Conservation (phyloP, 2,888 invertebrate genomes). For the Nomada fabriciana region DNA sequence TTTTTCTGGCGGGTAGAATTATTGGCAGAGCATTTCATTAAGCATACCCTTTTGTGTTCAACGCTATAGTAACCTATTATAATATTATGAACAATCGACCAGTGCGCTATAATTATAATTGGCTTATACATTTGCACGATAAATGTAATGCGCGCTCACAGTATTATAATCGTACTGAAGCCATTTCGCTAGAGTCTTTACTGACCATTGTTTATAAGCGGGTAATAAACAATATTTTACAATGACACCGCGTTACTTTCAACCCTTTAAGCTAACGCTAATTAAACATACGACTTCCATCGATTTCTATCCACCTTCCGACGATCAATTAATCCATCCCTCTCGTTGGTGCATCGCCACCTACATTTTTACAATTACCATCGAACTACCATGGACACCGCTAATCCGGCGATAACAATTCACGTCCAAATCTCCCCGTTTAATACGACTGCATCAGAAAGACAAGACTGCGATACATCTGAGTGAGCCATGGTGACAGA, state of each 20-base stretch:
- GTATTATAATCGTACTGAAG: conserved; percentile 60
- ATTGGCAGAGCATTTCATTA: conserved; percentile 46
- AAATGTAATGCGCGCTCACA: conserved; percentile 68
- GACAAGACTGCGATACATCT: neutral
- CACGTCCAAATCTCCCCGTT: neutral
- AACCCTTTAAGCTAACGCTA: conserved; percentile 39
- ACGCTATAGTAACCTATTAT: conserved; percentile 57
- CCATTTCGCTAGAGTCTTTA: conserved; percentile 62
- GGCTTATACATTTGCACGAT: conserved; percentile 69
- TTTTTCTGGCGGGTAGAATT: conserved; percentile 31
- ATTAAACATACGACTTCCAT: conserved; percentile 41
- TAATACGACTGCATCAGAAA: neutral
- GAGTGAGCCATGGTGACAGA: no score
- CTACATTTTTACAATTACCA: no score
- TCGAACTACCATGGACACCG: no score
- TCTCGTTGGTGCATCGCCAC: no score
- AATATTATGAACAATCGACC: conserved; percentile 66
- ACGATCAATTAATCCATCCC: conserved; percentile 13
- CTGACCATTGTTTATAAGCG: conserved; percentile 75
- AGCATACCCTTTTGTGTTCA: conserved; percentile 35
- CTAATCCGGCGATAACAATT: neutral
- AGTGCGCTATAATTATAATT: conserved; percentile 61
- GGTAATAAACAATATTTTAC: conserved; percentile 71
- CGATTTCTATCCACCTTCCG: conserved; percentile 1
- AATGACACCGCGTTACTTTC: conserved; percentile 33